phyloP scores from a whole-genome alignment of 2,888 invertebrate species.

The Hypselothyrea guttata region DNA sequence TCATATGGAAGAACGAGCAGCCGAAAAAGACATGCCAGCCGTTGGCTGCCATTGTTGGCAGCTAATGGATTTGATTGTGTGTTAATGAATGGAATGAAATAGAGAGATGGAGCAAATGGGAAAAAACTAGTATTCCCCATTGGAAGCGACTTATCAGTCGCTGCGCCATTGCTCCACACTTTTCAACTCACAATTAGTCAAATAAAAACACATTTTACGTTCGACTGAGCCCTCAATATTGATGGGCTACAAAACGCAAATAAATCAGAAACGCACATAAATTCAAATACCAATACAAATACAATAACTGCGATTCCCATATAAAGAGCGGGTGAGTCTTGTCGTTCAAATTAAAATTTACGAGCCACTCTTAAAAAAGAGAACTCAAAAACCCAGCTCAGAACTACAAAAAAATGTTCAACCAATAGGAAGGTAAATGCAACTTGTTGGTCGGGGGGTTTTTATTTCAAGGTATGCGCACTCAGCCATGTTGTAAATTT shows the following conservation, averaged over 20 bases:
- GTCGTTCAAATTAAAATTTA: conserved; percentile 79
- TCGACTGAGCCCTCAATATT: conserved; percentile 35
- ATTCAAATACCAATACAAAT: conserved; percentile 37
- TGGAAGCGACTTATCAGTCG: conserved; percentile 20
- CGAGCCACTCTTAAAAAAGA: conserved; percentile 71
- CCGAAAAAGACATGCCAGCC: conserved; percentile 26
- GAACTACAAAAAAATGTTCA: conserved; percentile 47
- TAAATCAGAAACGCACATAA: conserved; percentile 76
- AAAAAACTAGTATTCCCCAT: not conserved
- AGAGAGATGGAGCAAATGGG: not conserved
- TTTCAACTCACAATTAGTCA: conserved; percentile 55
- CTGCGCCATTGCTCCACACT: conserved; percentile 53
- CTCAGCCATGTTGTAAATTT: conserved; percentile 73
- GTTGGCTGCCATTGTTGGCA: conserved; percentile 40
- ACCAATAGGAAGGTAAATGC: conserved; percentile 57
- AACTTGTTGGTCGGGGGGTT: conserved; percentile 37
- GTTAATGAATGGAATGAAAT: conserved; percentile 67
- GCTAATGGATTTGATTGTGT: conserved; percentile 74
- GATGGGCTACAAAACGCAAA: conserved; percentile 75
- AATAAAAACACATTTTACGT: conserved; percentile 61
- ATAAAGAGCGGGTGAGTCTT: conserved; percentile 50
- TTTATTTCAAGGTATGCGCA: conserved; percentile 33
- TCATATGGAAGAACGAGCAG: conserved; percentile 17
- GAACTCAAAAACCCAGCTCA: conserved; percentile 27
- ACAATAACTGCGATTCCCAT: conserved; percentile 18